A percentile compares a stretch with the other conserved stretches of the same genome.
Evolutionary conservation across 2,797 vertebrate species (phyloP).

Genomic region (Furcifer pardalis): DNA sequence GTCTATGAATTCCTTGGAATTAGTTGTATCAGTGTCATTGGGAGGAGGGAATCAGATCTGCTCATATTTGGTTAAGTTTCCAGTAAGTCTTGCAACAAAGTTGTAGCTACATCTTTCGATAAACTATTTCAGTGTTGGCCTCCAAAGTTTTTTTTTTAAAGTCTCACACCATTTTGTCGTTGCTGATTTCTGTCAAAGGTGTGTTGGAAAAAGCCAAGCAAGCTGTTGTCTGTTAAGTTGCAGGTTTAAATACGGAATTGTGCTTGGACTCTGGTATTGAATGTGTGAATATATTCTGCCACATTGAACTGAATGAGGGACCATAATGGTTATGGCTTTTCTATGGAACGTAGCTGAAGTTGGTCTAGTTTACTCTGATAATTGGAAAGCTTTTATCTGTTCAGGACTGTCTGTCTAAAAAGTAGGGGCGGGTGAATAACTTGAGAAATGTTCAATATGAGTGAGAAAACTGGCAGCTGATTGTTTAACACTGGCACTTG

Average conservation of each 20-base stretch:
- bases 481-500: not conserved
- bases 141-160: not conserved
- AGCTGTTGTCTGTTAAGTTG: too few relatives aligned
- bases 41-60: not conserved
- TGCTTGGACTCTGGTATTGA: too few relatives aligned
- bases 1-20: too few relatives aligned
- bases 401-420: not conserved
- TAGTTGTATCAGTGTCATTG: too few relatives aligned
- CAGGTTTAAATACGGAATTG: not conserved
- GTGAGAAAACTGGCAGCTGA: too few relatives aligned
- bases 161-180: not conserved
- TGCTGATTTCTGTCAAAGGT: not conserved
- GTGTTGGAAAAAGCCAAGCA: not conserved
- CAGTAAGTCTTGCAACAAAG: accelerated
- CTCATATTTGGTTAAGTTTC: not conserved
- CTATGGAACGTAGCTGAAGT: not conserved
- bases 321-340: not conserved
- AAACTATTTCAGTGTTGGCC: not conserved
- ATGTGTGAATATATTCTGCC: not conserved
- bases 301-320: too few relatives aligned
- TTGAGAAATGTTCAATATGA: not conserved
- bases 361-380: not conserved
- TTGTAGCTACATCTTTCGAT: not conserved
- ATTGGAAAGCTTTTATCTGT: not conserved
- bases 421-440: not conserved